Percentiles rank a stretch among this genome's conserved stretches.
phyloP scores from a whole-genome alignment of 2,113 vertebrate species.

The Corythaeola cristata region DNA sequence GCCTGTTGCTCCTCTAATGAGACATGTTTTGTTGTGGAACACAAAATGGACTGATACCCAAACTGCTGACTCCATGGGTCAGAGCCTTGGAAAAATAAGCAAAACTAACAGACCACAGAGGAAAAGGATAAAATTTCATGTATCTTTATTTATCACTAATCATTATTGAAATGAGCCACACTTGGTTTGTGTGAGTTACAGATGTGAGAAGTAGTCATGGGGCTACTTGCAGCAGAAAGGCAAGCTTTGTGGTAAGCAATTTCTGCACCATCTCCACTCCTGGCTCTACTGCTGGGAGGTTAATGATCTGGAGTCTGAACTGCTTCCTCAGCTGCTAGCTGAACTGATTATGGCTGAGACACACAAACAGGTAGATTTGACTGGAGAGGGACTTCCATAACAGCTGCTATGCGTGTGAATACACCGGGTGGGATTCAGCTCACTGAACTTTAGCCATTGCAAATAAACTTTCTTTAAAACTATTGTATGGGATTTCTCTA shows the following conservation, averaged over 20 bases:
- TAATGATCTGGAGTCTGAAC: constrained; percentile 20
- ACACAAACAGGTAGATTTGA: neutral
- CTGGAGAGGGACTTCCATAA: neutral
- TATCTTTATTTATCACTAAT: neutral
- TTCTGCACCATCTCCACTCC: neutral
- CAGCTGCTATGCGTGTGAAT: neutral
- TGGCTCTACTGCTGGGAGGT: constrained; percentile 22
- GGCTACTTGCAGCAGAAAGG: neutral
- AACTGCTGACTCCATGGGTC: accelerated
- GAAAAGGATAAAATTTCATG: neutral
- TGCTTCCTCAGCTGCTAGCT: constrained; percentile 19
- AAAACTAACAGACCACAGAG: neutral
- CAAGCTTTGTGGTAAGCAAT: neutral
- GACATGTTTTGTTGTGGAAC: neutral
- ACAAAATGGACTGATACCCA: neutral
- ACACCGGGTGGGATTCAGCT: neutral
- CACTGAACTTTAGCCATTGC: neutral
- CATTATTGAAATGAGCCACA: neutral
- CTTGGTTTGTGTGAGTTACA: neutral
- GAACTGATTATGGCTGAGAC: constrained; percentile 36
- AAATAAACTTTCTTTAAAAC: neutral
- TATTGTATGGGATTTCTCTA: neutral
- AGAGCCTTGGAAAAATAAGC: neutral
- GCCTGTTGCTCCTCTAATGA: neutral
- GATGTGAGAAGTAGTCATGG: neutral